Evolutionary conservation across 2,888 invertebrate species (phyloP).

Genomic region (Chymomyza amoena): DNA sequence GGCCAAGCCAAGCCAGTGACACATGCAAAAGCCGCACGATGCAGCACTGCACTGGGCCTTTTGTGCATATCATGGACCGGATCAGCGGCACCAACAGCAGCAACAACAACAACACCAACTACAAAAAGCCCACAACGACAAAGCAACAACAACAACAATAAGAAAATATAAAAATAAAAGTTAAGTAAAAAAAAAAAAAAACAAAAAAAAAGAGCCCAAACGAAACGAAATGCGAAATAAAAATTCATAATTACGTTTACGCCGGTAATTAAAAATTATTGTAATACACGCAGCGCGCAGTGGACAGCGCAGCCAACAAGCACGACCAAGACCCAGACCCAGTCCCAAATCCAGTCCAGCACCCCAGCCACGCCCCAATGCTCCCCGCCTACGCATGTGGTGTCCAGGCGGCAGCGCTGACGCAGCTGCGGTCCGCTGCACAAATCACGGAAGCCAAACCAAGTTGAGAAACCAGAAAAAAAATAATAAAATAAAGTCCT

Average conservation of each 20-base stretch:
- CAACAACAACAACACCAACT: conserved; percentile 14
- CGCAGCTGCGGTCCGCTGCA: conserved; percentile 53
- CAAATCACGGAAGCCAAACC: conserved; percentile 64
- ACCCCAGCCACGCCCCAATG: not conserved
- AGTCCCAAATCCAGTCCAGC: not conserved
- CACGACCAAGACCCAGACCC: conserved; percentile 11
- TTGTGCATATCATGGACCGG: conserved; percentile 71
- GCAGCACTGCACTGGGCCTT: conserved; percentile 52
- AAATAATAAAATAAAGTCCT: not conserved
- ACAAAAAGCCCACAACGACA: conserved; percentile 28
- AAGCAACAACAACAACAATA: conserved; percentile 27
- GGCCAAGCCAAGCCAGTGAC: conserved; percentile 39
- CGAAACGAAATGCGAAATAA: conserved; percentile 69
- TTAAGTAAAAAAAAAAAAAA: not conserved
- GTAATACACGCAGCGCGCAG: conserved; percentile 74
- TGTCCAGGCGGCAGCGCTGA: conserved; percentile 42
- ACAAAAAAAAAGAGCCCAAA: conserved; percentile 1
- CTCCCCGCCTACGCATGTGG: not conserved
- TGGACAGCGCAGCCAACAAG: conserved; percentile 43
- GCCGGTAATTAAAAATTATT: conserved; percentile 80
- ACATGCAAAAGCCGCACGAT: conserved; percentile 13
- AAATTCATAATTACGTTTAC: conserved; percentile 80
- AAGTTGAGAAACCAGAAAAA: conserved; percentile 10
- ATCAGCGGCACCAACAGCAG: conserved; percentile 56
- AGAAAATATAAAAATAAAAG: conserved; percentile 25